Base-by-base conservation (phyloP, 2,113 vertebrate genomes). In the Pseudorhombus dupliciocellatus region DNA sequence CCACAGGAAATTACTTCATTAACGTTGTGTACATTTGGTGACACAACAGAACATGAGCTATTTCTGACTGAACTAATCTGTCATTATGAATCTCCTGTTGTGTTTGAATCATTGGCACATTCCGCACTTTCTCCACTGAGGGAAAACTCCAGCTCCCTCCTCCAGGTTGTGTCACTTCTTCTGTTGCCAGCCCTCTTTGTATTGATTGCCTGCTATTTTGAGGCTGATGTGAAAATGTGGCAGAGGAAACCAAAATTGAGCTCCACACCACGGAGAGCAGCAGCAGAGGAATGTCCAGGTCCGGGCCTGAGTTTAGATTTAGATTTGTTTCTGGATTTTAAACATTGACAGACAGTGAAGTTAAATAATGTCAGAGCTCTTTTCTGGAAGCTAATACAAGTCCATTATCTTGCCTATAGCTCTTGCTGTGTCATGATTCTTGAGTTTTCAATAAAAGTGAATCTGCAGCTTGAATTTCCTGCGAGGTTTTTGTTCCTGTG, bases 201-300 rank as follows among this genome's bases (percentile, higher is more conserved):
- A 84, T 84, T 80, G 75, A 80, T 90, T 56, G 66, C 50, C 42
- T 42, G 62, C 68, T 84, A 75, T 83, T 79, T 70, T 75, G 15
- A 77, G 66, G 25, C 12, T 42, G 63, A 25, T 37, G 25, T 62
- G 74, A 21, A 59, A 70, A 46, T 12, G 4, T 67, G n/a, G 21
- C 26, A 64, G 28, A 59, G n/a, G 51, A 59, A 61, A 62, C 9
- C 42, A 37, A 70, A 56, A 81, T 28, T 6, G 31, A 40, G 8
- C 53, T 26, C 48, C n/a, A 48, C 70, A 24, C 53, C 20, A 40
- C 24, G 46, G 31, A 53, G 30, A 73, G 24, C 24, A 51, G 28
- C 20, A 62, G 24, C 15, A 59, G 4, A 37, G 0, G 53, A 42
- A 28, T 44, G n/a, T 50, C 21, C 0, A 26, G 1, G 8, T 24